Evolutionary conservation across 2,888 invertebrate species (phyloP), one percentile per base, ranked within the genome.

Genomic region (Tanytarsus gracilentus): DNA sequence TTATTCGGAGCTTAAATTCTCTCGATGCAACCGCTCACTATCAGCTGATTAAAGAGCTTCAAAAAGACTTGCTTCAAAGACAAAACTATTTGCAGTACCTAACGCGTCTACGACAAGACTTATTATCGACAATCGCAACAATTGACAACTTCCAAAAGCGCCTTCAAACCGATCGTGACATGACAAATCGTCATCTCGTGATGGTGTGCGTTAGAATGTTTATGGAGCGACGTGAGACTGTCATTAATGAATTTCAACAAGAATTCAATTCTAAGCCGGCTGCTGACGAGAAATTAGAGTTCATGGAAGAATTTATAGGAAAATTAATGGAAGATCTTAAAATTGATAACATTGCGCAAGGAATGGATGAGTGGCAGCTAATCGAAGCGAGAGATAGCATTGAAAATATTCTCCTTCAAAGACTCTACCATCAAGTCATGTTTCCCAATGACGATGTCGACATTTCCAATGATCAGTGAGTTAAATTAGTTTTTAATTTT

Each of bases 381-480:
- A 83, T 86, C 63, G 81, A 85, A 67, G 90, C 88, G 0, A 84
- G 86, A 67, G 76, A 83, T 62, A 88, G 91, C 4, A 84, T 98
- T 64, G 97, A 98, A 71, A 79, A 95, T 50, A 85, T 86, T n/a
- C 82, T 97, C 6, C 88, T 97, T 79, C 88, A 89, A 55, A 80
- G 88, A 26, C 86, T 98, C 60, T 98, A 98, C 75, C 81, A 86
- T 39, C 86, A 90, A 69, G 95, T 97, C 51, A 80, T 99, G 73
- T 96, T 94, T 76, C 98, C 98, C 5, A 97, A 98, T 71, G 94
- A 93, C 3, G 98, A 98, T 71, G 95, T 91, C 0, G 98, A 99
- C 75, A 80, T 92, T 63, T 84, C 88, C 23, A 76, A 97, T 63
- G 98, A 98, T 72, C 86, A 87, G 88, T 89, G 69, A 79, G 84